Conservation (phyloP, 2,113 vertebrate species). For the Oncorhynchus mykiss region DNA sequence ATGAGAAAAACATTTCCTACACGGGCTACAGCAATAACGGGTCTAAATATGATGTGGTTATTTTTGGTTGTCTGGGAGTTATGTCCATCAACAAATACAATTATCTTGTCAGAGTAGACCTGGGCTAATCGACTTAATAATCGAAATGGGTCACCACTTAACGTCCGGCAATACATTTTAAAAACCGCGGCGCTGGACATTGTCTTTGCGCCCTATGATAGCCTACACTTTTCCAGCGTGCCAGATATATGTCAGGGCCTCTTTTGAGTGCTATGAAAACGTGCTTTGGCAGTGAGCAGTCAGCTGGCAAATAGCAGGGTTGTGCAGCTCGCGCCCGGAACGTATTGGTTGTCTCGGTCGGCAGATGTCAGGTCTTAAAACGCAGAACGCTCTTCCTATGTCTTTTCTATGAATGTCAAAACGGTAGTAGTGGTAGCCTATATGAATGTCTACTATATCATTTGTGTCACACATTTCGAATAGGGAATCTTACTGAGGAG, state of each 20-base stretch:
- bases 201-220: constrained; percentile 55
- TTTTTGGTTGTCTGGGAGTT: neutral
- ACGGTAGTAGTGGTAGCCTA: too few relatives aligned
- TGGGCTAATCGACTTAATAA: neutral
- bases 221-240: constrained; percentile 52
- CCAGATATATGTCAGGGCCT: constrained; percentile 60
- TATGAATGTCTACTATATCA: neutral
- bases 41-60: too few relatives aligned
- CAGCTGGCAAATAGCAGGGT: constrained; percentile 57
- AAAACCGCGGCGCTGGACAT: constrained; percentile 50
- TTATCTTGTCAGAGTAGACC: neutral
- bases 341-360: constrained; percentile 33
- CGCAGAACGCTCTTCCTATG: neutral
- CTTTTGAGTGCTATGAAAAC: constrained; percentile 60
- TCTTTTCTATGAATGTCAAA: neutral
- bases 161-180: constrained; percentile 58
- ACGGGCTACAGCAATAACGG: too few relatives aligned
- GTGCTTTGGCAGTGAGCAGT: constrained; percentile 56
- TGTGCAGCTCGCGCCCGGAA: constrained; percentile 54
- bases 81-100: neutral
- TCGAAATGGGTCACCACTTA: constrained; percentile 34
- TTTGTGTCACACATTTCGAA: constrained; percentile 11
- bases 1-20: too few relatives aligned
- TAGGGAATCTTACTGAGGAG: neutral
- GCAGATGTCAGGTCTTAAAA: constrained; percentile 40